phyloP scores from a whole-genome alignment of 2,888 invertebrate genomes.

The Drosophila limbata region DNA sequence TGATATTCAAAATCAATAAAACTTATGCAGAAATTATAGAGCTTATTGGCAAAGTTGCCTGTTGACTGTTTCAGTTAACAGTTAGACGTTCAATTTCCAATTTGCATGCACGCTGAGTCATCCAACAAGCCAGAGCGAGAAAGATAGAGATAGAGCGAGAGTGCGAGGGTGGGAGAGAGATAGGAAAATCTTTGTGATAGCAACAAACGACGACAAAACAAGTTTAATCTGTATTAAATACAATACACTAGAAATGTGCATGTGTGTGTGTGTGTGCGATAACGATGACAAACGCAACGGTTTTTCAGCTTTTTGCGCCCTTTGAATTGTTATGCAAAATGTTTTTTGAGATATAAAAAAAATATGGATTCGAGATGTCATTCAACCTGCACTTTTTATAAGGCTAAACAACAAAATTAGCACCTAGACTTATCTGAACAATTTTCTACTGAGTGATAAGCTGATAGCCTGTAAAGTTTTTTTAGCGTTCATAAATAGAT shows the following conservation, averaged over 20 bases:
- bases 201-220: constrained; percentile 37
- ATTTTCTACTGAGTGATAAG: neutral
- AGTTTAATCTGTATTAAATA: constrained; percentile 56
- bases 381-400: constrained; percentile 43
- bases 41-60: constrained; percentile 25
- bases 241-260: constrained; percentile 20
- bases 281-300: constrained; percentile 42
- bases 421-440: constrained; percentile 14
- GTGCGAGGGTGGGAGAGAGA: constrained; percentile 2
- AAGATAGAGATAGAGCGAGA: too few relatives aligned
- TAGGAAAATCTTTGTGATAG: constrained; percentile 26
- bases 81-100: constrained; percentile 33
- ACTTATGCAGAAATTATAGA: constrained; percentile 13
- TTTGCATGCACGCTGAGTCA: constrained; percentile 55
- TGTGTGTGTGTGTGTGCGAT: constrained; percentile 35
- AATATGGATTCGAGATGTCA: constrained; percentile 34
- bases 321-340: constrained; percentile 52
- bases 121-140: neutral
- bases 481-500: neutral
- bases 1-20: constrained; percentile 2
- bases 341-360: neutral
- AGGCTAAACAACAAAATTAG: constrained; percentile 3
- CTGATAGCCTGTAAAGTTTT: neutral
- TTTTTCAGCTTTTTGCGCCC: constrained; percentile 7
- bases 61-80: constrained; percentile 44